Base-by-base conservation (phyloP, 1,140 invertebrate genomes). In the Paracyclopina nana region DNA sequence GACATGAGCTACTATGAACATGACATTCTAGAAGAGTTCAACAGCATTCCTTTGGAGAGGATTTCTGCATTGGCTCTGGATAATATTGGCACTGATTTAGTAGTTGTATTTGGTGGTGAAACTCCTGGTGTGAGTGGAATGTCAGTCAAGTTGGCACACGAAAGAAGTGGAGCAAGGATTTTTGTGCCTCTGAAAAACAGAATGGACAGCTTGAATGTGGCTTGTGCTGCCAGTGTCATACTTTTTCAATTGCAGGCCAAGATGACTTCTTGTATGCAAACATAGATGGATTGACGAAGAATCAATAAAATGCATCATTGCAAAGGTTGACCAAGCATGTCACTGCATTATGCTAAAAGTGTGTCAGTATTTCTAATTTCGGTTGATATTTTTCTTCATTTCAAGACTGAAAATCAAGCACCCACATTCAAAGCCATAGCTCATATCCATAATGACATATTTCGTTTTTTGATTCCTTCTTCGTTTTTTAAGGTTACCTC, bases 121-220 rank as follows among this genome's bases (percentile, higher is more conserved):
- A 48, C 45, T 6, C 25, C 27, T 16, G 45, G 45, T 12, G 22
- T 48, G 2, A 48, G 45, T 14, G 6, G 6, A 3, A 3, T 28
- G 27, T 24, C 45, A 4, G 6, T 22, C 8, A 48, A 48, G 45
- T 48, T 48, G 8, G 28, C 27, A 9, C 45, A 26, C 14, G 25
- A 48, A 26, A 4, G 28, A 16, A 12, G 30, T 11, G 45, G 45
- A 26, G 27, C 25, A 4, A 11, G 27, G 4, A 9, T 25, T 14
- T 48, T 28, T 30, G 30, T 48, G 16, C 45, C 45, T 16, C 30
- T 48, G 22, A 28, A 14, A 28, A 26, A 29, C 5, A 28, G 45
- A 11, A 48, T 48, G 6, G 45, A 48, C 4, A 48, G 45, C 30
- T 28, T 48, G 3, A 48, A 48, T 30, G 45, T 48, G n/a, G 28